Evolutionary conservation across 1,140 invertebrate species (phyloP), one percentile per base, ranked within the genome.

Genomic region (Rhopalosiphum maidis): DNA sequence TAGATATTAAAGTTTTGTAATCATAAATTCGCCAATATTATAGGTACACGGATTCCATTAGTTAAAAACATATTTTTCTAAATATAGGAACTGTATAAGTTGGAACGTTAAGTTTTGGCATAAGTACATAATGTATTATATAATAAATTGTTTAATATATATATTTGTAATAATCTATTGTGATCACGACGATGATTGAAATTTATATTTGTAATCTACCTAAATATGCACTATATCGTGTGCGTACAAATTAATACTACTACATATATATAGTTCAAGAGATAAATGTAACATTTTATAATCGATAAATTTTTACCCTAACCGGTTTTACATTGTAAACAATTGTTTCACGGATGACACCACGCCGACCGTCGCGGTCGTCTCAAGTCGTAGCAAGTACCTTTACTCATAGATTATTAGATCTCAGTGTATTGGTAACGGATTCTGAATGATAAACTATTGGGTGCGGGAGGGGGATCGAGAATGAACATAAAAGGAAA

Each of bases 401-500:
- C 77, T 35, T 82, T 85, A 37, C 22, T 85, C 22, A 85, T 30
- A 41, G 43, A 86, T 86, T 18, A 86, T 46, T 43, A 25, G 23
- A 86, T 86, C 41, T 30, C 37, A n/a, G 35, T 25, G 37, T 89
- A 89, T 41, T 89, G 37, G 51, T 89, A 55, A 89, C 88, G 51
- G 51, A 55, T 89, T 89, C 35, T 23, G 46, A 89, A 89, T 89
- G 35, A 37, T 55, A 23, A 18, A 23, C 88, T 37, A 48, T 37
- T 54, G 35, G 22, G 35, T 25, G 25, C 23, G 89, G 54, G 25
- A 92, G 68, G 46, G 90, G n/a, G 55, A 51, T 30, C n/a, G 77
- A 48, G 68, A 92, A 92, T 41, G 90, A 48, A 92, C 68, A 83
- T 48, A 92, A 92, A 93, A 93, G 35, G 82, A 86, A 86, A 55